phyloP scores from a whole-genome alignment of 2,888 invertebrate species.

The Drosophila kokeensis region DNA sequence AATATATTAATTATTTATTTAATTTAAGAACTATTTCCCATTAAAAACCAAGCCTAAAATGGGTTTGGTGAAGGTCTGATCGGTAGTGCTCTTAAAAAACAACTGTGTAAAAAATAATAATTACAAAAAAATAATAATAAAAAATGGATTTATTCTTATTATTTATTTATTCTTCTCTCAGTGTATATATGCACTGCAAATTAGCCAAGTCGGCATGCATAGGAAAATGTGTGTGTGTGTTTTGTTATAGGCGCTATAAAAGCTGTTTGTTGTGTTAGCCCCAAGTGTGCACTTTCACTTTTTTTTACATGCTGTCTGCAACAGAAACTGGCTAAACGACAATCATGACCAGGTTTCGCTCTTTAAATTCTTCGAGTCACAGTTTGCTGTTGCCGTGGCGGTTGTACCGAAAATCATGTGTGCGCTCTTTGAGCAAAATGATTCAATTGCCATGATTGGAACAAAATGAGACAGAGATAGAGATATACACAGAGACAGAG shows the following conservation, averaged over 20 bases:
- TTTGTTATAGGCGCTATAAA: constrained; percentile 15
- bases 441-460: constrained; percentile 47
- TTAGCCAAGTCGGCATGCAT: constrained; percentile 8
- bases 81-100: too few relatives aligned
- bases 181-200: constrained; percentile 9
- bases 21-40: neutral
- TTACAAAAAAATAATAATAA: neutral
- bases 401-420: constrained; percentile 36
- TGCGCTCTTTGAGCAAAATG: constrained; percentile 30
- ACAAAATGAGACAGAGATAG: constrained; percentile 3
- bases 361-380: constrained; percentile 30
- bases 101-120: neutral
- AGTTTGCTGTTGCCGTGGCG: constrained; percentile 11
- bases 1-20: neutral
- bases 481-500: neutral
- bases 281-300: constrained; percentile 78
- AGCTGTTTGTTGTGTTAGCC: constrained; percentile 49
- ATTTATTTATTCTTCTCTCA: neutral
- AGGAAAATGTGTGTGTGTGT: constrained; percentile 28
- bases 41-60: neutral
- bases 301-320: constrained; percentile 44
- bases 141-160: neutral
- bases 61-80: too few relatives aligned
- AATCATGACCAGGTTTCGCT: constrained; percentile 59
- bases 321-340: constrained; percentile 73